These are phyloP conservation scores for Morpho helenor DNA, from an alignment of 2,888 invertebrate genomes.

Conservation along the genomic window DNA sequence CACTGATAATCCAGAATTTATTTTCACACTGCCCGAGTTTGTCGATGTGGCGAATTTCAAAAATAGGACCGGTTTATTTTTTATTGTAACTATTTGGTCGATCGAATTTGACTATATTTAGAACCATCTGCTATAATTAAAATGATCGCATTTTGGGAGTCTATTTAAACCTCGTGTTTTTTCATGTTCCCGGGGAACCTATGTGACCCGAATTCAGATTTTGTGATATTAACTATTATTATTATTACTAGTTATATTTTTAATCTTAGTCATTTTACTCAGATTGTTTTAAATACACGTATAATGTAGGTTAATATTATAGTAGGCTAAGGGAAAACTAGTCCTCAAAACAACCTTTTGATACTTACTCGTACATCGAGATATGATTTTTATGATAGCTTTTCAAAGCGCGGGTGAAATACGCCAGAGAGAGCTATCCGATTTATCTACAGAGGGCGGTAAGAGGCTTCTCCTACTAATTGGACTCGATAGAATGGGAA, in stretches of 20 bases:
- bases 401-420: conserved; percentile 33
- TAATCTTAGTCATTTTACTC: no score
- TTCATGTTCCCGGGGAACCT: no score
- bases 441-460: conserved; percentile 40
- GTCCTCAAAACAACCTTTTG: background rate
- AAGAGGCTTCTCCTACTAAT: conserved; percentile 47
- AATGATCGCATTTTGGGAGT: background rate
- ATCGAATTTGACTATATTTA: conserved; percentile 9
- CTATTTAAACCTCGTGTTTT: no score
- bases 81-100: conserved; percentile 1
- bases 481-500: conserved; percentile 39
- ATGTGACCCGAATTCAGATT: no score
- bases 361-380: conserved; percentile 5
- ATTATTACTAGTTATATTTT: no score
- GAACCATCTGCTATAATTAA: conserved; percentile 2
- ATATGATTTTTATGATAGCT: conserved; percentile 15
- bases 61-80: conserved; percentile 5
- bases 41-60: conserved; percentile 12
- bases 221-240: no score
- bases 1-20: conserved; percentile 12
- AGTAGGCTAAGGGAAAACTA: background rate
- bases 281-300: no score
- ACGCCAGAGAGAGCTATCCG: conserved; percentile 37
- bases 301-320: no score
- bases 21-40: conserved; percentile 1